Evolutionary conservation across 1,140 invertebrate genomes (phyloP).

Genomic region (Brachionus asplanchnoidis): DNA sequence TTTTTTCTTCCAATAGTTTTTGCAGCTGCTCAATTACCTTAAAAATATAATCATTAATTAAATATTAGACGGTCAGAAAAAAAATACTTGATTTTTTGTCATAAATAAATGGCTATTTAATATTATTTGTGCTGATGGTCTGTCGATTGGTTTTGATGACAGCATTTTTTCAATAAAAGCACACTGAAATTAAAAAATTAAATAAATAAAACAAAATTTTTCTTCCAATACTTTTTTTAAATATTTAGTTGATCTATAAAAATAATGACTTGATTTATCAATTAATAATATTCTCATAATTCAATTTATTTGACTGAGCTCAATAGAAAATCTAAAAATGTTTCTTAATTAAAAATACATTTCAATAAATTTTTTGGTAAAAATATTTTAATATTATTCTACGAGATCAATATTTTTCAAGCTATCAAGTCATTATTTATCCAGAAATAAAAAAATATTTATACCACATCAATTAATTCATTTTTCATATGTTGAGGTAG

Average conservation of each 20-base stretch:
- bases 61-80: constrained; percentile 7
- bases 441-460: not conserved
- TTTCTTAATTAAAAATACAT: no score
- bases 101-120: constrained; percentile 49
- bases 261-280: no score
- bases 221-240: not conserved
- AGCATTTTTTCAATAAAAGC: constrained; percentile 53
- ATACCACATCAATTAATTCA: not conserved
- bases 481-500: not conserved
- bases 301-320: no score
- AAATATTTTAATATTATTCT: no score
- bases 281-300: no score
- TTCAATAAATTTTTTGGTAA: no score
- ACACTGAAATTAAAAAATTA: not conserved
- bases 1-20: no score
- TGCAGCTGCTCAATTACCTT: not conserved
- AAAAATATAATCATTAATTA: not conserved
- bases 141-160: constrained; percentile 42
- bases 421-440: no score
- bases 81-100: constrained; percentile 48
- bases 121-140: constrained; percentile 49
- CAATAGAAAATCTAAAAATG: no score
- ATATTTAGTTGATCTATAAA: no score
- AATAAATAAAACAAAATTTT: not conserved
- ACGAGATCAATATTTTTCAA: no score